Evolutionary conservation across 1,140 invertebrate genomes (phyloP), one percentile per base, ranked within the genome.

Genomic region (Agraylea sexmaculata): DNA sequence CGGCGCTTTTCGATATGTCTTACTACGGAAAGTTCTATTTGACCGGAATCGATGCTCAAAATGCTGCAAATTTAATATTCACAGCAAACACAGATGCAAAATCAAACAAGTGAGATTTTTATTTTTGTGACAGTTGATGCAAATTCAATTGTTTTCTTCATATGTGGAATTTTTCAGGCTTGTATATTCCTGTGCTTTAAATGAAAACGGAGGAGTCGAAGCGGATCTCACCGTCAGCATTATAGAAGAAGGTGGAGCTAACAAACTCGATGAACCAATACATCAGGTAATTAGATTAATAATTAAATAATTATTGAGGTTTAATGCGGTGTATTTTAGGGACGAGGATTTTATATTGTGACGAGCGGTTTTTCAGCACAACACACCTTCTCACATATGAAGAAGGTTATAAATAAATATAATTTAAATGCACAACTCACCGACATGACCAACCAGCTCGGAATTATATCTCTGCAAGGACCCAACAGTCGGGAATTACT

Each of bases 11-110:
- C 54, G 75, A 91, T 53, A 74, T 88, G 63, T 88, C 87, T 2
- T 87, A 87, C 52, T 89, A 87, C 56, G 82, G 83, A 13, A 91
- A 93, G 64, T 78, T 84, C 54, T 87, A 84, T 53, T 58, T 92
- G 34, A 78, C 74, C 11, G 87, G 87, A 1, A 82, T 83, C 0
- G 82, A 91, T 47, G 76, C 83, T 0, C 71, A 80, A 51, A 63
- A 76, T 43, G 83, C 84, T 0, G 84, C 78, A 0, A 75, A 88
- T 54, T 83, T 86, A 67, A 68, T 91, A 1, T 91, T 90, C 52
- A 79, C 82, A 0, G 77, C 81, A 10, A 70, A 86, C 50, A 71
- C 83, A 0, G 66, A 77, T 25, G 66, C 73, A 20, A 68, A 73
- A 30, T 53, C 71, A 1, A 77, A 80, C 30, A 74, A 69, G 71